Base-by-base conservation (phyloP, 2,888 invertebrate species). In the Diloba caeruleocephala region DNA sequence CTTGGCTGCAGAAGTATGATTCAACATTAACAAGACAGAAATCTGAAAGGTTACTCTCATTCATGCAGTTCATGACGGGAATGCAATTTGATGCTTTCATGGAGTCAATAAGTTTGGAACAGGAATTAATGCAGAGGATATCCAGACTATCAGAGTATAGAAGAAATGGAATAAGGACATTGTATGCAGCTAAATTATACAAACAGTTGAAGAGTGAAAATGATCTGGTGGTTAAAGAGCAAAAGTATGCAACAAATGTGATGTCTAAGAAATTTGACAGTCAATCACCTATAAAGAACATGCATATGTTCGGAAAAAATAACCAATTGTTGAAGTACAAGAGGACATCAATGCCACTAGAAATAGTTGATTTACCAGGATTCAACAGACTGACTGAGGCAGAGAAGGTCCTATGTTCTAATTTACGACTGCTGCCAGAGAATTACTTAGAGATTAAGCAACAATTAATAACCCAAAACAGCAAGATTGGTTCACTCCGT, bases 361-460 rank as follows among this genome's bases (percentile, higher is more conserved):
- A 96, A 44, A 95, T 97, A 55, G 74, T 94, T 42, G 97, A 97
- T 64, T 86, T 98, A 58, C 97, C 98, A 0, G 96, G 96, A 0
- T 98, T 95, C 81, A 96, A 96, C 23, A 95, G 95, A 58, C 90
- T 98, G n/a, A 92, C 94, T 25, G 88, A 94, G 8, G 90, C 94
- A 23, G 98, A 98, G 82, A 95, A 94, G 62, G 95, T 96, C 38
- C 90, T 98, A 3, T 98, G 98, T 81, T 96, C 97, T 0, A 94
- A 91, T 34, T 92, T 96, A 3, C 94, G 98, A 59, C 87, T 98
- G 14, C 90, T 96, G 7, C 98, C 98, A 0, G 94, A 95, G 43
- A 96, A 96, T 10, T 98, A 96, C 83, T 86, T 97, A 59, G 96
- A 97, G 50, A 96, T 97, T 74, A 97, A 97, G 76, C 94, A 95